Percentiles rank a stretch among this genome's conserved stretches.
Conservation (phyloP, 1,140 invertebrate species). For the Drosophila pectinifera region DNA sequence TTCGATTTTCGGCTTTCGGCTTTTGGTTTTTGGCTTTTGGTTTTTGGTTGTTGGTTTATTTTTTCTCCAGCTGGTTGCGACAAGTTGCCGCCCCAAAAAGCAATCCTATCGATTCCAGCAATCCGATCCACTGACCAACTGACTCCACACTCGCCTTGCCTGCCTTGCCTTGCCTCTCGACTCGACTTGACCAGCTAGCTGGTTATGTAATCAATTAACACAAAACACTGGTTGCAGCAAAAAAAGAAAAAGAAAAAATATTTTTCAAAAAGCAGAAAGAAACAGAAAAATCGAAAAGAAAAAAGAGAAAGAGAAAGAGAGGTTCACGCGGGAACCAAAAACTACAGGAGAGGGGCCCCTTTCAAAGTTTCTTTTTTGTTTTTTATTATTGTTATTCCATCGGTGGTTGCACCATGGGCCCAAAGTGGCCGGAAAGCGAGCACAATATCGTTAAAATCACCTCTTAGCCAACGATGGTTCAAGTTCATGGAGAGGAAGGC, state of each 20-base stretch:
- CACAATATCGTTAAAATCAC: conserved; percentile 16
- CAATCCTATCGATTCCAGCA: conserved; percentile 54
- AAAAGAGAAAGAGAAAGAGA: conserved; percentile 29
- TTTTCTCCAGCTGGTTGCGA: conserved; percentile 43
- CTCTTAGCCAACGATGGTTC: conserved; percentile 18
- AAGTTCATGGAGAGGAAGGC: conserved; percentile 28
- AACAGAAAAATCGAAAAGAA: conserved; percentile 18
- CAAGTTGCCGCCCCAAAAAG: conserved; percentile 37
- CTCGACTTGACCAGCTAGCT: conserved; percentile 14
- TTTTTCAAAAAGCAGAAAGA: conserved; percentile 4
- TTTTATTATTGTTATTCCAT: conserved; percentile 44
- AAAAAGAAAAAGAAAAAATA: conserved; percentile 16
- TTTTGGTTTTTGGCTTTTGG: conserved; percentile 14
- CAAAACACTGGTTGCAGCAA: conserved; percentile 42
- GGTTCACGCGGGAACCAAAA: conserved; percentile 9
- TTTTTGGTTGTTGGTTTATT: conserved; percentile 19
- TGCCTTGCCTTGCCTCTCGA: not conserved
- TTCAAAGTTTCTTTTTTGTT: conserved; percentile 38
- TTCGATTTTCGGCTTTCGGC: conserved; percentile 12
- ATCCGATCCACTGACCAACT: conserved; percentile 45
- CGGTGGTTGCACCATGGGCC: conserved; percentile 32
- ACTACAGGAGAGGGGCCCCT: conserved; percentile 14
- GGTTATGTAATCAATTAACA: conserved; percentile 82
- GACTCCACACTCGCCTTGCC: conserved; percentile 9
- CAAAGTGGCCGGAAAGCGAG: conserved; percentile 30